Conservation (phyloP, 2,888 invertebrate genomes). For the Malthinus seriepunctatus region DNA sequence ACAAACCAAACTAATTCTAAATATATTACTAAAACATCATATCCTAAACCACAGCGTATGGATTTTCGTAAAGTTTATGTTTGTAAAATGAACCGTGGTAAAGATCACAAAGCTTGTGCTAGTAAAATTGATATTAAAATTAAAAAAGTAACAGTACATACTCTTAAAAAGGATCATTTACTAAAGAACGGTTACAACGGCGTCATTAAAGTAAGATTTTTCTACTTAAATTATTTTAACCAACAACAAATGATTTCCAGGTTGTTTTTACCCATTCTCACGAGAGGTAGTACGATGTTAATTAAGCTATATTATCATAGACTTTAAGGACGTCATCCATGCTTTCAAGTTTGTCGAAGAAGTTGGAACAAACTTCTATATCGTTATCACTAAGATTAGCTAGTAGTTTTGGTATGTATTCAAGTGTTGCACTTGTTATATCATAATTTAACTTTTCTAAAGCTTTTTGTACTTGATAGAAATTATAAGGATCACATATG, state of each 20-base stretch:
- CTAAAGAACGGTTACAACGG: conserved; percentile 25
- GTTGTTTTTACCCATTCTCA: conserved; percentile 28
- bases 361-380: conserved; percentile 51
- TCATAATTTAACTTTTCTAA: conserved; percentile 57
- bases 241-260: conserved; percentile 12
- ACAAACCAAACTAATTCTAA: conserved; percentile 26
- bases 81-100: conserved; percentile 22
- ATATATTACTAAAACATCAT: conserved; percentile 25
- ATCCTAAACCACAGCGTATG: conserved; percentile 23
- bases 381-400: conserved; percentile 59
- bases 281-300: conserved; percentile 8
- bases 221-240: not conserved
- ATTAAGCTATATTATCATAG: conserved; percentile 60
- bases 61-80: conserved; percentile 27
- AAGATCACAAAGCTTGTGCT: conserved; percentile 16
- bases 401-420: conserved; percentile 55
- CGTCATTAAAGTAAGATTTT: conserved; percentile 19
- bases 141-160: conserved; percentile 19
- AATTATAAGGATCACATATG: conserved; percentile 56
- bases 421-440: conserved; percentile 55
- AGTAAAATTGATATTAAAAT: conserved; percentile 27
- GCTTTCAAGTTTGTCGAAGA: conserved; percentile 60
- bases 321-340: conserved; percentile 63
- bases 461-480: conserved; percentile 55
- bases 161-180: conserved; percentile 17